Conservation (phyloP, 1,140 invertebrate genomes). For the Habropoda laboriosa region DNA sequence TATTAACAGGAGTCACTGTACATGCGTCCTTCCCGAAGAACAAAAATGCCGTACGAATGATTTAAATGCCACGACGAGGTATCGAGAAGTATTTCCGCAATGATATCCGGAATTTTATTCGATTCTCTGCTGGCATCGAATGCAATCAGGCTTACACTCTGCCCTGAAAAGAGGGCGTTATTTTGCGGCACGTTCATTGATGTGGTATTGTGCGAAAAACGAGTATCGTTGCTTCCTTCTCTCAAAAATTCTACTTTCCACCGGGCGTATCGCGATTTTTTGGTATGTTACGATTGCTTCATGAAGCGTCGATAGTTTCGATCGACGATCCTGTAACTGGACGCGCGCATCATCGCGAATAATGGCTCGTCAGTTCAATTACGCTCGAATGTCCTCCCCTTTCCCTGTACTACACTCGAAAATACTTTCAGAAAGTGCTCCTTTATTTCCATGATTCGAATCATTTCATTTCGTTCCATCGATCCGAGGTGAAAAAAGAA, state of each 20-base stretch:
- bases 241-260: conserved; percentile 1
- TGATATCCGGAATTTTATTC: conserved; percentile 6
- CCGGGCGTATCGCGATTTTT: neutral
- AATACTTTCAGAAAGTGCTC: neutral
- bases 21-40: too few relatives aligned
- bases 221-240: conserved; percentile 19
- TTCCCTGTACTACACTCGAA: too few relatives aligned
- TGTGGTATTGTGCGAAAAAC: conserved; percentile 24
- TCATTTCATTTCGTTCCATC: neutral
- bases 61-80: neutral
- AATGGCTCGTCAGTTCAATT: neutral
- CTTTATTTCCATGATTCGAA: neutral
- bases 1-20: too few relatives aligned
- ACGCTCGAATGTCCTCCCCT: neutral
- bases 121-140: neutral
- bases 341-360: neutral
- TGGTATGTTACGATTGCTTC: neutral
- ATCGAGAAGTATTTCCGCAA: neutral
- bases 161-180: conserved; percentile 1
- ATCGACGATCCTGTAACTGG: neutral
- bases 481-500: too few relatives aligned
- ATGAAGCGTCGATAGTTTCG: neutral
- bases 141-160: conserved; percentile 38
- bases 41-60: neutral
- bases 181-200: conserved; percentile 37